Evolutionary conservation across 2,113 vertebrate species (phyloP).

Genomic region (Alethe diademata): DNA sequence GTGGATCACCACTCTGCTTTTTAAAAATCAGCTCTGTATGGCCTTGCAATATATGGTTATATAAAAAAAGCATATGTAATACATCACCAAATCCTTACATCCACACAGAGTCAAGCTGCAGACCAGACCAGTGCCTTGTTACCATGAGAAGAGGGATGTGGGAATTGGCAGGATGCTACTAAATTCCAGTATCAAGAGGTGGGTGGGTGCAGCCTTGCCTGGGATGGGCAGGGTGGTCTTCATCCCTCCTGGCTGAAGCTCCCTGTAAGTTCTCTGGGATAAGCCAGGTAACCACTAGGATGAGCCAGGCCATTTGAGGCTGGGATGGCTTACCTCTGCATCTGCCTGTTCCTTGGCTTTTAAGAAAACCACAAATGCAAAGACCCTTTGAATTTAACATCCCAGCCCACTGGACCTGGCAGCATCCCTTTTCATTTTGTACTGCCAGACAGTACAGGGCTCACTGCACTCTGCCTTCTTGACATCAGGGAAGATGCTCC

Average conservation of each 20-base stretch:
- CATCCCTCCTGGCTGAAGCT: not conserved
- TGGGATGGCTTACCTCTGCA: not conserved
- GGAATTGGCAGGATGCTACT: not conserved
- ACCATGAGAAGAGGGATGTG: not conserved
- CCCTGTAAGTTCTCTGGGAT: not conserved
- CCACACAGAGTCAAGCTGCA: not conserved
- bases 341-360: not conserved
- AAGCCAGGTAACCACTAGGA: not conserved
- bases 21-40: not conserved
- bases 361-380: not conserved
- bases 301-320: not conserved
- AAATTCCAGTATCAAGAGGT: not conserved
- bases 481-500: fast-evolving
- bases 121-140: not conserved
- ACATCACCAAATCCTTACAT: not conserved
- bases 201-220: not conserved
- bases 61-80: not conserved
- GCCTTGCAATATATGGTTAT: not conserved
- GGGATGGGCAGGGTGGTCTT: not conserved
- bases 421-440: not conserved
- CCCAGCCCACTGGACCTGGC: not conserved
- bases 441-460: fast-evolving
- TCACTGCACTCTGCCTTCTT: not conserved
- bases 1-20: not conserved
- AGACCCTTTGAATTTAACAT: not conserved